phyloP scores from a whole-genome alignment of 2,113 vertebrate genomes.

The Arenaria interpres region DNA sequence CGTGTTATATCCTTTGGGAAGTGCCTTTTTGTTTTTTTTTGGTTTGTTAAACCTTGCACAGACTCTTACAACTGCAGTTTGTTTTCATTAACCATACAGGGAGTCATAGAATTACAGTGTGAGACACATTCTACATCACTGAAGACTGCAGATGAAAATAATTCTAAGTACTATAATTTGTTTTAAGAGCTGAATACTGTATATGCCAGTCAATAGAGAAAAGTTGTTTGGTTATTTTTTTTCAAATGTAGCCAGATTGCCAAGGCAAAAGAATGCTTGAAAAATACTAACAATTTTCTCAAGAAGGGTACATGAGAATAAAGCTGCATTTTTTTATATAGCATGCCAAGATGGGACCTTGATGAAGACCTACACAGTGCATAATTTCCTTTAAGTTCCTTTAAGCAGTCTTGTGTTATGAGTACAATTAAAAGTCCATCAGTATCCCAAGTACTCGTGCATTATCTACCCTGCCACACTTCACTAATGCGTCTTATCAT shows the following conservation, averaged over 20 bases:
- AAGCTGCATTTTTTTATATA: conserved; percentile 66
- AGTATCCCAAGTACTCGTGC: conserved; percentile 83
- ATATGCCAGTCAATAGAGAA: conserved; percentile 66
- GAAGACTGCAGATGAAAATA: conserved; percentile 73
- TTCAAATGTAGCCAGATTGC: conserved; percentile 67
- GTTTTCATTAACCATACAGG: conserved; percentile 63
- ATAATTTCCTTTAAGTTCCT: conserved; percentile 82
- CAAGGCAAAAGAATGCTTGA: conserved; percentile 71
- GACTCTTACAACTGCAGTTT: conserved; percentile 72
- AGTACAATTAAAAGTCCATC: conserved; percentile 84
- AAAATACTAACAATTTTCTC: conserved; percentile 62
- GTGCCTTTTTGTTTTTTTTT: conserved; percentile 75
- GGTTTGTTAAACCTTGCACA: conserved; percentile 78
- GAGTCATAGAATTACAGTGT: conserved; percentile 78
- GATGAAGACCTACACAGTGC: conserved; percentile 86
- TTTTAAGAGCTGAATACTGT: conserved; percentile 73
- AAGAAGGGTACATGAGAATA: conserved; percentile 68
- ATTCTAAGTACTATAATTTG: conserved; percentile 72
- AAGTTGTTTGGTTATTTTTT: background rate
- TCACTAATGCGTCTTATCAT: conserved; percentile 81
- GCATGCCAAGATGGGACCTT: conserved; percentile 78
- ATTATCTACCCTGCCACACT: conserved; percentile 84
- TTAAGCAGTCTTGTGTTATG: conserved; percentile 81
- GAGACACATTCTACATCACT: conserved; percentile 76
- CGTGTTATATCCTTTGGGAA: conserved; percentile 80